These are phyloP conservation scores for Sylvia borin DNA, from an alignment of 2,797 vertebrate genomes.

Conservation along the genomic window DNA sequence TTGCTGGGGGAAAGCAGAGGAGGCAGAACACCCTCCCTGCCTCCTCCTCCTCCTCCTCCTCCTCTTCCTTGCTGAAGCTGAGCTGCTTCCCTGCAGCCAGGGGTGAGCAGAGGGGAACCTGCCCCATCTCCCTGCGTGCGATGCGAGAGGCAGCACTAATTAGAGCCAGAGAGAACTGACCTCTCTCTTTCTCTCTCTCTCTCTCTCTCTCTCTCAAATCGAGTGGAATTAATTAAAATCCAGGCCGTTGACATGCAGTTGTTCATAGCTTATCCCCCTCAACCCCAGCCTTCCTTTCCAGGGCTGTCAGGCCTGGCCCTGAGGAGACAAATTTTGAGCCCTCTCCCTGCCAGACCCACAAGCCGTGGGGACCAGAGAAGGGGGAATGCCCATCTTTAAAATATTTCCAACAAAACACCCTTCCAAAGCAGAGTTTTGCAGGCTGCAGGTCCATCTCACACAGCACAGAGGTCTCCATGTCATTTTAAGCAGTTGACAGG, in stretches of 20 bases:
- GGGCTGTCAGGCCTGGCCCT: background rate
- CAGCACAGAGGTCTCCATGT: background rate
- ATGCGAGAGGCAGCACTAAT: background rate
- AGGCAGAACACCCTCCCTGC: background rate
- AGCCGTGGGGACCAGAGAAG: background rate
- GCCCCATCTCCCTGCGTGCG: background rate
- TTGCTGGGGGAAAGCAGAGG: background rate
- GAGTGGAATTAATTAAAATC: constrained; percentile 52
- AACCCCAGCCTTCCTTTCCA: background rate
- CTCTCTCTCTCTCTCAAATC: background rate
- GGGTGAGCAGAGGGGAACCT: background rate
- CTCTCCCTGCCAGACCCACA: background rate
- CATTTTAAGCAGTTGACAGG: background rate
- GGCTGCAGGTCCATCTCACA: background rate
- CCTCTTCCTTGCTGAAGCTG: background rate
- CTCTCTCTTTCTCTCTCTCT: background rate
- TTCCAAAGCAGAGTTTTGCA: background rate
- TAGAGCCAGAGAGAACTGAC: constrained; percentile 12
- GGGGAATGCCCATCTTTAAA: background rate
- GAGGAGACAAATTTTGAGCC: background rate
- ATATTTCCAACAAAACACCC: background rate
- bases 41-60: background rate
- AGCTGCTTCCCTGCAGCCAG: background rate
- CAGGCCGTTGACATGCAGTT: background rate
- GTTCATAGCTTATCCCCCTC: background rate